Evolutionary conservation across 2,888 invertebrate genomes (phyloP).

Genomic region (Marasmarcha lunaedactyla): DNA sequence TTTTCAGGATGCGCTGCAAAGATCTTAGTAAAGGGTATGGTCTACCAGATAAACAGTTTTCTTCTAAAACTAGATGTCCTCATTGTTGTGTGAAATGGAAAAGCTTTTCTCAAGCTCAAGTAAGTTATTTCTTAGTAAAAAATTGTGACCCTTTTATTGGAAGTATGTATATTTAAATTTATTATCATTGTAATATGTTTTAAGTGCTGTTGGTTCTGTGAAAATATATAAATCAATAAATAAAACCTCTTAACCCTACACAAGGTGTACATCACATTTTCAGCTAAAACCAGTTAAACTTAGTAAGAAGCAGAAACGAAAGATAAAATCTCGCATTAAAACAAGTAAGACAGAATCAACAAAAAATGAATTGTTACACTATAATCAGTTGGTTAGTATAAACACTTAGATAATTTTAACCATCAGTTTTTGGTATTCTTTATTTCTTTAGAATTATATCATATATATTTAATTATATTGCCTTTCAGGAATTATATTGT

Average conservation of each 20-base stretch:
- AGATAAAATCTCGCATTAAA: constrained; percentile 10
- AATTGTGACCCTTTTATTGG: too few relatives aligned
- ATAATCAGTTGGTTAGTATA: constrained; percentile 43
- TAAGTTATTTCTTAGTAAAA: constrained; percentile 20
- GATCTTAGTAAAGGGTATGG: constrained; percentile 34
- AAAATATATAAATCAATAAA: too few relatives aligned
- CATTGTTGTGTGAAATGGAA: constrained; percentile 46
- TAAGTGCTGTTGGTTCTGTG: too few relatives aligned
- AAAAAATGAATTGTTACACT: constrained; percentile 24
- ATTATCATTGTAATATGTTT: too few relatives aligned
- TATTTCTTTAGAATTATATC: background rate
- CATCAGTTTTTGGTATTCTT: background rate
- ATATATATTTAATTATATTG: constrained; percentile 8
- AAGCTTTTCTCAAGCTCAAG: constrained; percentile 28
- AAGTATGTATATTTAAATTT: too few relatives aligned
- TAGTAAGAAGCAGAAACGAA: constrained; percentile 14
- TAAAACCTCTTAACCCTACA: too few relatives aligned
- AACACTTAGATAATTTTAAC: background rate
- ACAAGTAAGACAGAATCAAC: constrained; percentile 5
- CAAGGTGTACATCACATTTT: too few relatives aligned
- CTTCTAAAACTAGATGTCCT: constrained; percentile 35
- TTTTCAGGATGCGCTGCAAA: constrained; percentile 43
- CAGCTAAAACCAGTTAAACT: constrained; percentile 35
- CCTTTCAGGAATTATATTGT: constrained; percentile 21
- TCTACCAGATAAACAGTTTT: constrained; percentile 44